Percentiles rank a stretch among this genome's conserved stretches.
Conservation (phyloP, 2,113 vertebrate species). For the Psilopsiagon aymara region DNA sequence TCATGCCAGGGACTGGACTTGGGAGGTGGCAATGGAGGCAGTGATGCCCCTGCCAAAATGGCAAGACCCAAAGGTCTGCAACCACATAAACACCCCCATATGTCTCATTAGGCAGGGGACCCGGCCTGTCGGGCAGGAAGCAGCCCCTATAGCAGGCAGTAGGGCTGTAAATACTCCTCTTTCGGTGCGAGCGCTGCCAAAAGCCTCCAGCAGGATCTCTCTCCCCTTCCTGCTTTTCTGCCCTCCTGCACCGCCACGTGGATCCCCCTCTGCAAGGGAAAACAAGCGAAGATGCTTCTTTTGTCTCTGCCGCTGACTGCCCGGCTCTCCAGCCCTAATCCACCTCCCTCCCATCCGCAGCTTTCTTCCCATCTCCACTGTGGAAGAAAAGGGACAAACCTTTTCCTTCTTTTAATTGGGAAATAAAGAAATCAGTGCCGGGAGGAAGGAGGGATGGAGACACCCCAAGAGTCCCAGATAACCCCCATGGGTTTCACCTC, state of each 20-base stretch:
- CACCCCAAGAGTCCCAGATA: background rate
- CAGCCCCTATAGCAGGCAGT: background rate
- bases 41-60: background rate
- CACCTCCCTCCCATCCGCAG: background rate
- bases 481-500: background rate
- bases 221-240: background rate
- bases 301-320: background rate
- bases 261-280: background rate
- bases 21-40: background rate
- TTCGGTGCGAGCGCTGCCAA: background rate
- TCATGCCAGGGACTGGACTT: background rate
- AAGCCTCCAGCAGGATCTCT: background rate
- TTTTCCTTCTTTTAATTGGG: background rate
- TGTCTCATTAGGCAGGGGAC: fast-evolving
- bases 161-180: background rate
- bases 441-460: background rate
- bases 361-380: background rate
- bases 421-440: background rate
- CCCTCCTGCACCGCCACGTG: slow-evolving; percentile 10
- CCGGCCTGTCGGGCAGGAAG: background rate
- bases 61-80: background rate
- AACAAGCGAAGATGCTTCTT: background rate
- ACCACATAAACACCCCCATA: fast-evolving
- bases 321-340: background rate
- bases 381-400: background rate